Conservation (phyloP, 2,797 vertebrate genomes). For the Argentina silus region DNA sequence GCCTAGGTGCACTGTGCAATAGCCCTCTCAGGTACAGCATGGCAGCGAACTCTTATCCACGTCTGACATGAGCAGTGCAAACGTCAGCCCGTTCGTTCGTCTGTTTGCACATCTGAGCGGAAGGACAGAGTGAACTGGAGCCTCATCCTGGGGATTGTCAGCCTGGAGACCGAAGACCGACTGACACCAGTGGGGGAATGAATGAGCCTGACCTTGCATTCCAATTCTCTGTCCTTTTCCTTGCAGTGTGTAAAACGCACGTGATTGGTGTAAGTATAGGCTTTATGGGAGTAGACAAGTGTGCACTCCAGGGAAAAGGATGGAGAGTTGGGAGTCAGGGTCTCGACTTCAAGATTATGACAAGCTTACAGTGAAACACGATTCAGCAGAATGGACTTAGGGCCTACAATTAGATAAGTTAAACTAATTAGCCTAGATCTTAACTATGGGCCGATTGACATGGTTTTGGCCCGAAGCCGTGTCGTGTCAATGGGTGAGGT, state of each 20-base stretch:
- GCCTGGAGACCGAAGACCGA: constrained; percentile 21
- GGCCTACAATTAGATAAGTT: no score
- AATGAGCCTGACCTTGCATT: no score
- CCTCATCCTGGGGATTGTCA: constrained; percentile 39
- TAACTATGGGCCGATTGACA: not conserved
- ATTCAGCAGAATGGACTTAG: not conserved
- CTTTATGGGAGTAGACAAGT: no score
- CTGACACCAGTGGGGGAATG: not conserved
- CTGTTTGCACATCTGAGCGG: constrained; percentile 43
- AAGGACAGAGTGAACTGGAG: constrained; percentile 51
- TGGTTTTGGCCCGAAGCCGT: constrained; percentile 4
- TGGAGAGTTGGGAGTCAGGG: no score
- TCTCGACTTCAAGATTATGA: no score
- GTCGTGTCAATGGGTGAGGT: constrained; percentile 26
- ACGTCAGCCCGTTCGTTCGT: constrained; percentile 44
- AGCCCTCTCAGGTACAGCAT: constrained; percentile 23
- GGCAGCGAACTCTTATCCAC: constrained; percentile 51
- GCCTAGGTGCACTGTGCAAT: constrained; percentile 17
- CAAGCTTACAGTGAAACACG: no score
- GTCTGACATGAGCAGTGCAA: constrained; percentile 55
- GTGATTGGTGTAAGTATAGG: no score
- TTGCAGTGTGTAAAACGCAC: no score
- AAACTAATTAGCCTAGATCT: no score
- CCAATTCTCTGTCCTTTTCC: no score
- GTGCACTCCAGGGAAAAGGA: no score